Base-by-base conservation (phyloP, 2,797 vertebrate genomes). In the Lutjanus argentimaculatus region DNA sequence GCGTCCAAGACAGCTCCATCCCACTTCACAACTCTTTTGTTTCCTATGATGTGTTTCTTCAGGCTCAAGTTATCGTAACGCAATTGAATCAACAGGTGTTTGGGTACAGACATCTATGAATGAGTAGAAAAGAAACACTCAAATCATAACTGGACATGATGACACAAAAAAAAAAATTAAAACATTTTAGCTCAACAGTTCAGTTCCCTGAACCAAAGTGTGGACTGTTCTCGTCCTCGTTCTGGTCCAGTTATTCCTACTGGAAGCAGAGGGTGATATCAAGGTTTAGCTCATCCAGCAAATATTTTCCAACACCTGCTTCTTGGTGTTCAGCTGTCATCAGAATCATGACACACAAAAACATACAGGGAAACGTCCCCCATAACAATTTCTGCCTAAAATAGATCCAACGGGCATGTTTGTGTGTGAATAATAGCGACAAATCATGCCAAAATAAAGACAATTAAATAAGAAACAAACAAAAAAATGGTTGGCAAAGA, bases 391-490 rank as follows among this genome's bases (percentile, higher is more conserved):
- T 63, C 83, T 49, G 81, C 85, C 87, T 83, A 84, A 91, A 92
- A 94, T 77, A 92, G 84, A 91, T 90, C 85, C 80, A 79, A 92
- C 61, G 59, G 92, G 76, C 89, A 93, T 80, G 91, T 94, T 82
- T 91, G 84, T 85, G 82, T 88, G 87, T 78, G 84, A 90, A 89
- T 90, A 88, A 92, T 91, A 88, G 85, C 62, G 84, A 94, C 79
- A 92, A 92, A 82, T 92, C 91, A 93, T 89, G 91, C 86, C 88
- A 78, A 90, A 88, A 89, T 85, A 88, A 88, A 88, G 83, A 89
- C 88, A 92, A 89, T 93, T 93, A 94, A 95, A 95, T 94, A 93
- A 92, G 61, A 91, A 85, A 85, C 64, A 83, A 85, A 83, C 68
- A 88, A 88, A 82, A 87, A 78, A 88, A 80, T 63, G 71, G 80